A percentile compares a stretch with the other conserved stretches of the same genome.
Conservation (phyloP, 2,888 invertebrate genomes). For the Papilio demoleus region DNA sequence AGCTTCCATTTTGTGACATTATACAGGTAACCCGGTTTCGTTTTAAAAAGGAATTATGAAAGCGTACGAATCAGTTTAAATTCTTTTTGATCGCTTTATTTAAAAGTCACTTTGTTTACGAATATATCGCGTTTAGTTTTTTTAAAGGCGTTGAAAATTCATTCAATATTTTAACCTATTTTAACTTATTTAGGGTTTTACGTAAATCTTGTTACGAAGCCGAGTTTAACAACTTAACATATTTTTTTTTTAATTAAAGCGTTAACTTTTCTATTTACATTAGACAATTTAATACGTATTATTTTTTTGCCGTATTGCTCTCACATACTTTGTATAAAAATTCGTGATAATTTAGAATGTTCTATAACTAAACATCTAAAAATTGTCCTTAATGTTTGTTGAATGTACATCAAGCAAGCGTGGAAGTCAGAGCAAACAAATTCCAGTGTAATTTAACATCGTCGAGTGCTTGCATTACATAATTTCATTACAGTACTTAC, state of each 20-base stretch:
- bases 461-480: slow-evolving; percentile 19
- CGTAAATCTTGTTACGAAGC: neutral
- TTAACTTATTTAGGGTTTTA: neutral
- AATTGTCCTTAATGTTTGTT: neutral
- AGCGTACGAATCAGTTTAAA: slow-evolving; percentile 33
- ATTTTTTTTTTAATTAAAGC: neutral
- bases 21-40: slow-evolving; percentile 32
- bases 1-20: slow-evolving; percentile 28
- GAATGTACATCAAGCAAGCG: neutral
- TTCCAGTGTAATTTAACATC: slow-evolving; percentile 16
- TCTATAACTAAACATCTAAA: neutral
- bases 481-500: slow-evolving; percentile 32
- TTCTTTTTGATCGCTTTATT: slow-evolving; percentile 29
- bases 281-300: too few species aligned
- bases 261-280: neutral
- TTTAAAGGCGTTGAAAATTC: neutral
- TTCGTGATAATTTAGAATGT: too few species aligned
- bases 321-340: too few species aligned
- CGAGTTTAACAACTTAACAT: neutral
- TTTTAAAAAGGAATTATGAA: slow-evolving; percentile 30
- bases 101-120: slow-evolving; percentile 22
- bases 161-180: neutral
- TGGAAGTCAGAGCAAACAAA: neutral
- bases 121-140: neutral
- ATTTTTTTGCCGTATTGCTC: too few species aligned